Conservation (phyloP, 1,140 invertebrate genomes). For the Globodera ellingtonae region DNA sequence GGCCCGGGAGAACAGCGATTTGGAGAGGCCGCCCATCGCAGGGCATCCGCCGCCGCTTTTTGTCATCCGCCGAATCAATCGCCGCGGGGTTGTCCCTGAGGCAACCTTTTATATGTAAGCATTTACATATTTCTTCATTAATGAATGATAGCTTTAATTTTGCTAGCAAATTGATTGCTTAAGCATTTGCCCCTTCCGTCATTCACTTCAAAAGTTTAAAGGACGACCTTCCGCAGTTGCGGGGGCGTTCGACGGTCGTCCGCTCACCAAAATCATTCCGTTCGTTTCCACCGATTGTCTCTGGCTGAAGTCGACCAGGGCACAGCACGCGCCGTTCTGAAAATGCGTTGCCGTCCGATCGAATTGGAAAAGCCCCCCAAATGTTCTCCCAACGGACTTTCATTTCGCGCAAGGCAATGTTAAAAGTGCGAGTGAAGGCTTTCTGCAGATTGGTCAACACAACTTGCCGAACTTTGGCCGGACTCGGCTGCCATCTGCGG, state of each 20-base stretch:
- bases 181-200: no score
- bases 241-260: background rate
- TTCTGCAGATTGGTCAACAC: constrained; percentile 43
- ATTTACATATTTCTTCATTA: no score
- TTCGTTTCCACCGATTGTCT: constrained; percentile 14
- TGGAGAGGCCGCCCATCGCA: background rate
- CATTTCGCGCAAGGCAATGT: constrained; percentile 56
- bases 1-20: background rate
- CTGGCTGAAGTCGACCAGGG: constrained; percentile 25
- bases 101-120: background rate
- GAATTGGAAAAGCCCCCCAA: background rate
- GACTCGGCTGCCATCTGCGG: constrained; percentile 1
- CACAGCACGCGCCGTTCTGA: constrained; percentile 26
- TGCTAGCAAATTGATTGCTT: background rate
- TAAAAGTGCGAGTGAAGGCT: constrained; percentile 49
- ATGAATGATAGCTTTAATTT: no score
- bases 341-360: no score
- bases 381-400: constrained; percentile 24
- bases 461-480: background rate
- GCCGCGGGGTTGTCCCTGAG: background rate
- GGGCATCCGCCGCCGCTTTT: background rate
- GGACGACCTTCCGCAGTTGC: background rate
- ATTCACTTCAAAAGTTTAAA: background rate
- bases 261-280: constrained; percentile 1
- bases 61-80: background rate